These are phyloP conservation scores for Neria commutata DNA, from an alignment of 2,888 invertebrate genomes.

Conservation along the genomic window DNA sequence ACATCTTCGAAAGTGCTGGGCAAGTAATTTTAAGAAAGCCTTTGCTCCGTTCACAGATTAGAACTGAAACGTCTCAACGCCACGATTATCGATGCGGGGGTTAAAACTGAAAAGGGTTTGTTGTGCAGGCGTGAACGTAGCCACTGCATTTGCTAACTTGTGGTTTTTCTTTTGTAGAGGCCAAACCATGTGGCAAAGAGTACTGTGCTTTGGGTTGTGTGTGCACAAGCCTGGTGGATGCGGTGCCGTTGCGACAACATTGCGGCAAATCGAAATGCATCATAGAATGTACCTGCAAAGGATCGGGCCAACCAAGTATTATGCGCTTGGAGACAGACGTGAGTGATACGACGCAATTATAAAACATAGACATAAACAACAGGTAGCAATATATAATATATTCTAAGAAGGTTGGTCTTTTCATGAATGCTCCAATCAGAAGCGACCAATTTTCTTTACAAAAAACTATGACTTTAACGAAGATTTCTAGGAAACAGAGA, in stretches of 20 bases:
- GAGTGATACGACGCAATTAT: too few species aligned
- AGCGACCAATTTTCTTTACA: too few species aligned
- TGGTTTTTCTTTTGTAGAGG: constrained; percentile 33
- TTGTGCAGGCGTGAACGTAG: not conserved
- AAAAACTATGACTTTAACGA: too few species aligned
- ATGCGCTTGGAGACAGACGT: constrained; percentile 59
- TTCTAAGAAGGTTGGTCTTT: too few species aligned
- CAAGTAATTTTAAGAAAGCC: constrained; percentile 5
- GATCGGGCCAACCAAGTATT: constrained; percentile 45
- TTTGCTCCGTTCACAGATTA: constrained; percentile 43
- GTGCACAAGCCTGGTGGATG: constrained; percentile 67
- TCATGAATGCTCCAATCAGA: too few species aligned
- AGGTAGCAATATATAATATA: too few species aligned
- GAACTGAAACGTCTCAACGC: constrained; percentile 71
- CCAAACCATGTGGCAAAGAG: constrained; percentile 64
- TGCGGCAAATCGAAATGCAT: constrained; percentile 66
- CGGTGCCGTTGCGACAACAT: constrained; percentile 64
- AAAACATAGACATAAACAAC: too few species aligned
- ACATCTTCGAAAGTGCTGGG: not conserved
- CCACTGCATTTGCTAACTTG: not conserved
- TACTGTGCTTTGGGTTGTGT: constrained; percentile 72
- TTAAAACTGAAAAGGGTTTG: constrained; percentile 48
- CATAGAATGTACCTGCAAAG: constrained; percentile 63
- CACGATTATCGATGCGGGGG: constrained; percentile 67
- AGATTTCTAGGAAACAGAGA: too few species aligned